Evolutionary conservation across 2,797 vertebrate species (phyloP).

Genomic region (Acanthis flammea): DNA sequence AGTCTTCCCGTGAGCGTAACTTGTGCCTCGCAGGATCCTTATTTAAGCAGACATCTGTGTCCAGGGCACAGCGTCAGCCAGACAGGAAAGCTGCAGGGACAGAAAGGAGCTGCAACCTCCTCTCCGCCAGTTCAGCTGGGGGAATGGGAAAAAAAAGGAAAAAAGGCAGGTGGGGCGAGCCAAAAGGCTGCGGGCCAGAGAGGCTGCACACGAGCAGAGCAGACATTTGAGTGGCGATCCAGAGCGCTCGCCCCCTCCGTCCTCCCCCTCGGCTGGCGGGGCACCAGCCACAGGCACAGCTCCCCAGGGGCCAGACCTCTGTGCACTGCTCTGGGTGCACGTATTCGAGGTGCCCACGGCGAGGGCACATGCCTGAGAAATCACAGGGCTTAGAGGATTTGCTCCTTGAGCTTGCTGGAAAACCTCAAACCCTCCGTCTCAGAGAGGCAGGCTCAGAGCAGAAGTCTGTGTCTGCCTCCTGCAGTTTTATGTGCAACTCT

Average conservation of each 20-base stretch:
- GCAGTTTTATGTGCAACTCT: neutral
- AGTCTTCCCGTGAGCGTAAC: neutral
- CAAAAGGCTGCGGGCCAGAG: neutral
- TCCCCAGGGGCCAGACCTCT: neutral
- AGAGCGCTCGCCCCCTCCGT: neutral
- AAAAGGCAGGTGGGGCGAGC: neutral
- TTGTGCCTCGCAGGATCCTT: neutral
- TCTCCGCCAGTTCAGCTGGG: neutral
- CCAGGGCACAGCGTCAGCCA: slow-evolving; percentile 39
- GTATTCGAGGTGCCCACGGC: rapidly evolving
- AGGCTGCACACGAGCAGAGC: slow-evolving; percentile 15
- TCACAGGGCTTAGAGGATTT: neutral
- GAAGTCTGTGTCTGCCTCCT: neutral
- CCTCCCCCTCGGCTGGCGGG: neutral
- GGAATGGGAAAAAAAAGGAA: neutral
- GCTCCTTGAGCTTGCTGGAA: neutral
- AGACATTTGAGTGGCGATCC: neutral
- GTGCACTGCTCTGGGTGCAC: neutral
- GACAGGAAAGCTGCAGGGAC: slow-evolving; percentile 36
- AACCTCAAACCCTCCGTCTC: neutral
- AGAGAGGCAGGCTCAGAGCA: neutral
- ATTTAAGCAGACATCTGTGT: neutral
- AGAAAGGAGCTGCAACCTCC: slow-evolving; percentile 10
- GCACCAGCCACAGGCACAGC: neutral
- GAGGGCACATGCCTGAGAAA: neutral